phyloP scores from a whole-genome alignment of 2,888 invertebrate genomes.

The Scaptomyza parva region DNA sequence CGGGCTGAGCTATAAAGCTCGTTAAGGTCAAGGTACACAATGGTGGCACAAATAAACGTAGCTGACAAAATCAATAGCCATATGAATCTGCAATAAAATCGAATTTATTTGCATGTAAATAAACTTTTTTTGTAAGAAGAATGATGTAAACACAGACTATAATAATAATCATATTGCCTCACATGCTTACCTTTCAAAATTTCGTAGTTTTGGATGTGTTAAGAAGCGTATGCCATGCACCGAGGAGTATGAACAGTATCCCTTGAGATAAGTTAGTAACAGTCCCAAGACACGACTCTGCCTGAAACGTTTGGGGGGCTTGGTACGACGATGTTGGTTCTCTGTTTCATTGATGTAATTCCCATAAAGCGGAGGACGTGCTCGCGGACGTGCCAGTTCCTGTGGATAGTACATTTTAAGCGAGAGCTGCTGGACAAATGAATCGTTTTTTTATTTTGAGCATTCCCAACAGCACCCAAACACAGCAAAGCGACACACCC shows the following conservation, averaged over 20 bases:
- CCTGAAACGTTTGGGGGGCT: background rate
- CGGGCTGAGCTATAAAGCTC: conserved; percentile 70
- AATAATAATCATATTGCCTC: background rate
- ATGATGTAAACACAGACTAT: background rate
- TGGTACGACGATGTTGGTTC: background rate
- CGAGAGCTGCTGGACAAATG: conserved; percentile 9
- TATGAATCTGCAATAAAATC: conserved; percentile 65
- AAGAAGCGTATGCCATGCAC: conserved; percentile 82
- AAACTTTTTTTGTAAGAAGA: too few relatives aligned
- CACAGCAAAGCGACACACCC: conserved; percentile 27
- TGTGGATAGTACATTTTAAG: conserved; percentile 59
- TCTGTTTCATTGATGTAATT: conserved; percentile 31
- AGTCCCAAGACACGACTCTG: conserved; percentile 17
- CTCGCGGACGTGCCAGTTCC: conserved; percentile 56
- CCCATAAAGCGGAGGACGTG: conserved; percentile 53
- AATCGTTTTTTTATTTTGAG: conserved; percentile 37
- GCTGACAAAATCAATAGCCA: conserved; percentile 77
- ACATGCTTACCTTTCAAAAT: conserved; percentile 78
- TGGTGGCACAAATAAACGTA: conserved; percentile 66
- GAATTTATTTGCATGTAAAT: too few relatives aligned
- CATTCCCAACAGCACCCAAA: conserved; percentile 39
- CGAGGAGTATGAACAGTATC: conserved; percentile 76
- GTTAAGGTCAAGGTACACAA: conserved; percentile 75
- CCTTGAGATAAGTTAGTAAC: conserved; percentile 63
- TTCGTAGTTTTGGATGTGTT: conserved; percentile 69